Percentiles rank a stretch among this genome's conserved stretches.
Evolutionary conservation across 53 echinoderm and acorn worm species (phyloP).

Genomic region (Hippasteria phrygiana): DNA sequence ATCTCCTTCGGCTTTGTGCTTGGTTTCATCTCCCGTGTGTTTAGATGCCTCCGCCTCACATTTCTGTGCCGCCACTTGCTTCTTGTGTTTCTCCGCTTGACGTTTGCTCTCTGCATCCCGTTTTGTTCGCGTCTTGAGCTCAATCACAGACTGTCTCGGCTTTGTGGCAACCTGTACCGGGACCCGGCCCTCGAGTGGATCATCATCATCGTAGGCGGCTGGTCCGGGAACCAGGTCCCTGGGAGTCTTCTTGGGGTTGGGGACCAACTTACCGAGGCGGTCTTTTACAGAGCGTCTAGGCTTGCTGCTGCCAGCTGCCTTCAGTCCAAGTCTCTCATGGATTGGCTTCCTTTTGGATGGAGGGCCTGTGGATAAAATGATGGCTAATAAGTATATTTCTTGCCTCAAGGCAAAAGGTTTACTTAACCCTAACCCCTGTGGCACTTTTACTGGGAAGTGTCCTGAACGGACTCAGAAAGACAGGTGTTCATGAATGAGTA

Average conservation of each 20-base stretch:
- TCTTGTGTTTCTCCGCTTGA: conserved; percentile 25
- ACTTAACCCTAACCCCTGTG: too few relatives aligned
- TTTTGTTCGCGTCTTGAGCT: conserved; percentile 60
- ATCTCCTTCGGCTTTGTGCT: neutral
- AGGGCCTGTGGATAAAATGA: conserved; percentile 12
- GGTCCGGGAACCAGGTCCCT: conserved; percentile 4
- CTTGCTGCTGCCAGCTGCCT: conserved; percentile 47
- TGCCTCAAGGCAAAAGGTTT: too few relatives aligned
- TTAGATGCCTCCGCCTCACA: neutral
- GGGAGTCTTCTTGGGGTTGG: conserved; percentile 13
- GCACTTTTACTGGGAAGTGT: too few relatives aligned
- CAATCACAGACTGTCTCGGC: conserved; percentile 56
- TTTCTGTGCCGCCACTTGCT: conserved; percentile 5
- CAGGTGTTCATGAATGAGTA: neutral
- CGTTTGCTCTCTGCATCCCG: conserved; percentile 50
- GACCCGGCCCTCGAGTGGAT: conserved; percentile 24
- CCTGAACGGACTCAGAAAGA: too few relatives aligned
- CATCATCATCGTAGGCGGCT: conserved; percentile 19
- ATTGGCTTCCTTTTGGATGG: conserved; percentile 66
- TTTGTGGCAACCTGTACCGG: conserved; percentile 44
- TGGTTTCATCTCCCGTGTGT: neutral
- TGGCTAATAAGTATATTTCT: neutral
- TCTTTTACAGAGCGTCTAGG: conserved; percentile 74
- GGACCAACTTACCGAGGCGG: conserved; percentile 58
- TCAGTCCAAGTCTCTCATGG: conserved; percentile 74